phyloP scores from a whole-genome alignment of 2,888 invertebrate species.

The Macrophya alboannulata region DNA sequence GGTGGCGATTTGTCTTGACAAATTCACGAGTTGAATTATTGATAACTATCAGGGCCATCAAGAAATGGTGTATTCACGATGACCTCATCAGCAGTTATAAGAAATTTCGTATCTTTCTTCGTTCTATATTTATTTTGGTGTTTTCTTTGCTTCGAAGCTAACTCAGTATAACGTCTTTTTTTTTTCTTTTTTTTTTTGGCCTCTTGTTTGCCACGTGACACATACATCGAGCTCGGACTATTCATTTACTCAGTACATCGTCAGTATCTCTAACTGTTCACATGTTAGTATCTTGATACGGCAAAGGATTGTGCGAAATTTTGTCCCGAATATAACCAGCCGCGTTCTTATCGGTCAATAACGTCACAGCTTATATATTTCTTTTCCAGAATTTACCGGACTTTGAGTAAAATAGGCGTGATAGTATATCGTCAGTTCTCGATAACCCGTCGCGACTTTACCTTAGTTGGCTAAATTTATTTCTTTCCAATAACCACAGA shows the following conservation, averaged over 20 bases:
- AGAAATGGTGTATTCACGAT: background rate
- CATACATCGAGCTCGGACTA: background rate
- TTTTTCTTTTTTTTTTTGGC: too few relatives aligned
- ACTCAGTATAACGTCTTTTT: background rate
- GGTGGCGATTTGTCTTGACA: background rate
- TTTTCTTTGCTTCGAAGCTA: constrained; percentile 6
- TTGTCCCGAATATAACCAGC: background rate
- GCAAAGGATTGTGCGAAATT: background rate
- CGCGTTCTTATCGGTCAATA: constrained; percentile 43
- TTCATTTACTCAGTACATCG: background rate
- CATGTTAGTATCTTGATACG: background rate
- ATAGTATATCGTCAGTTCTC: constrained; percentile 58
- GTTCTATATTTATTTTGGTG: background rate
- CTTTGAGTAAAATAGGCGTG: constrained; percentile 44
- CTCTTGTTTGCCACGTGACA: constrained; percentile 1
- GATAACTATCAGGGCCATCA: background rate
- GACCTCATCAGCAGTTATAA: background rate
- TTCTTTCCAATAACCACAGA: background rate
- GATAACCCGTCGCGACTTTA: constrained; percentile 59
- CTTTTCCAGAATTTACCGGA: background rate
- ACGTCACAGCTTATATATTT: constrained; percentile 10
- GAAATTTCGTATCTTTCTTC: background rate
- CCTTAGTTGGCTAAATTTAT: constrained; percentile 35
- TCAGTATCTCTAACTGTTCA: background rate
- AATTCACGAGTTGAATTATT: background rate